phyloP scores from a whole-genome alignment of 37 sponge, comb jelly and placozoan species.

The Chondrilla cf. caribensis region DNA sequence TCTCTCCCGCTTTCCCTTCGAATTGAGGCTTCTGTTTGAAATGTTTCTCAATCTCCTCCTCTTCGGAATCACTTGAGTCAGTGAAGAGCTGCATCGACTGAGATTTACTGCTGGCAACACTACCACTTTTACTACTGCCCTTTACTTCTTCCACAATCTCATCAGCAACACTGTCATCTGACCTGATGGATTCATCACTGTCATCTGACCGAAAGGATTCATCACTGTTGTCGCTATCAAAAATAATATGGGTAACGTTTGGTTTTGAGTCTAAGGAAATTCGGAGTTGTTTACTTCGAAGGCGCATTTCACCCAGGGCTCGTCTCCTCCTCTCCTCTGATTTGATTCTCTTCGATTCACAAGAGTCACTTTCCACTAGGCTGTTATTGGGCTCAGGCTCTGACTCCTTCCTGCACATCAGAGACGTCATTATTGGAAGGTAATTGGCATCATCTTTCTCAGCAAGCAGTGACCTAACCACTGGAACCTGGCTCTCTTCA shows the following conservation, averaged over 20 bases:
- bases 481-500: background rate
- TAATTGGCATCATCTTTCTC: background rate
- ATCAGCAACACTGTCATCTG: background rate
- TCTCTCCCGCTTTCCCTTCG: slow-evolving; percentile 44
- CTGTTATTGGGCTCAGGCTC: background rate
- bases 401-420: background rate
- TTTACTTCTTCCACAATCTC: too few species aligned
- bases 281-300: background rate
- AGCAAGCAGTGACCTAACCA: background rate
- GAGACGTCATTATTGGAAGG: background rate
- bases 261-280: background rate
- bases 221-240: slow-evolving; percentile 1
- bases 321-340: slow-evolving; percentile 12
- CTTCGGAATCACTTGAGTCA: background rate
- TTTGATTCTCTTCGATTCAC: slow-evolving; percentile 1
- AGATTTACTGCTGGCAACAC: background rate
- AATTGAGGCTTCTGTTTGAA: slow-evolving; percentile 26
- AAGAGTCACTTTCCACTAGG: background rate
- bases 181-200: background rate
- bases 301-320: background rate
- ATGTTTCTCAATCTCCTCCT: background rate
- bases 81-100: background rate
- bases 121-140: too few species aligned
- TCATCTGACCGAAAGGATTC: too few species aligned
- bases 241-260: background rate